These are phyloP conservation scores for Drosophila kurseongensis DNA, from an alignment of 1,140 invertebrate species.

Conservation along the genomic window DNA sequence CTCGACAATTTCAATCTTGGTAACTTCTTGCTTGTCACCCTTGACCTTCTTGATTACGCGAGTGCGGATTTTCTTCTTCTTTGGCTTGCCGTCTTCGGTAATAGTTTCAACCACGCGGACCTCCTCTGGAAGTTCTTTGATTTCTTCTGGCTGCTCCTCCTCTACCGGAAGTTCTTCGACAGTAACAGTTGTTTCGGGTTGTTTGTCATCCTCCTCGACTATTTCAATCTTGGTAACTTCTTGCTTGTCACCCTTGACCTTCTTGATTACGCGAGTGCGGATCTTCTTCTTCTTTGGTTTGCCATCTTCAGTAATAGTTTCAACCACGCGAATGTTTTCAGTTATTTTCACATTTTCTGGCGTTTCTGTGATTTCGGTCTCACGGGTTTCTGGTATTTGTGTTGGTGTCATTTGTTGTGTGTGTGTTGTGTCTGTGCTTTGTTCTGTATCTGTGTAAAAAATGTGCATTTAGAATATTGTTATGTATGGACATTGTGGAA, in stretches of 20 bases:
- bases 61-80: conserved; percentile 5
- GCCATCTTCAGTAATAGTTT: conserved; percentile 1
- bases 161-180: neutral
- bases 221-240: conserved; percentile 5
- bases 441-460: conserved; percentile 85
- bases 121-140: conserved; percentile 1
- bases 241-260: conserved; percentile 9
- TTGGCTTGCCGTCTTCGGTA: conserved; percentile 1
- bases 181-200: neutral
- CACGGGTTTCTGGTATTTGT: conserved; percentile 80
- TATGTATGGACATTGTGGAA: conserved; percentile 32
- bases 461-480: conserved; percentile 71
- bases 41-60: conserved; percentile 4
- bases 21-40: conserved; percentile 8
- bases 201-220: conserved; percentile 1
- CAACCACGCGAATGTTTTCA: conserved; percentile 2
- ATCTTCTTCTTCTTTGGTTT: conserved; percentile 6
- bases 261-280: conserved; percentile 5
- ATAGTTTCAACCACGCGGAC: neutral
- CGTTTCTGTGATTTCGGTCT: conserved; percentile 76
- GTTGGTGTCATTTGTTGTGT: conserved; percentile 85
- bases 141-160: neutral
- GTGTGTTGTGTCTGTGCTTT: conserved; percentile 85
- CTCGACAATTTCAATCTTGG: conserved; percentile 2
- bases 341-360: conserved; percentile 43